Percentiles rank a stretch among this genome's conserved stretches.
phyloP scores from a whole-genome alignment of 2,113 vertebrate species.

The Alexandromys fortis region DNA sequence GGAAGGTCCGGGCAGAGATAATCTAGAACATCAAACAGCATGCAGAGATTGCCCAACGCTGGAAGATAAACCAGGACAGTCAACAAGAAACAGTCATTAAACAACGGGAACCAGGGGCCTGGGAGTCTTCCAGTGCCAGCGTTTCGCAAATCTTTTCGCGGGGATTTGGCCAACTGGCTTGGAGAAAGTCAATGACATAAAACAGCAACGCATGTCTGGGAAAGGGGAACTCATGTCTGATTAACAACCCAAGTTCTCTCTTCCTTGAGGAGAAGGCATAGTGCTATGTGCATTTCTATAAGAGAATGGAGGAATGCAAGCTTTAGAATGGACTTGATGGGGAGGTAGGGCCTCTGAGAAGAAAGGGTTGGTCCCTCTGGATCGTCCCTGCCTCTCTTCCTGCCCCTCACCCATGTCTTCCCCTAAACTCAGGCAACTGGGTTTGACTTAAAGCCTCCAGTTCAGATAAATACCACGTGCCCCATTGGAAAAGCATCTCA shows the following conservation, averaged over 20 bases:
- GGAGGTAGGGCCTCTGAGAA: neutral
- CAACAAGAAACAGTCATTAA: conserved; percentile 35
- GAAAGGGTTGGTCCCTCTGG: neutral
- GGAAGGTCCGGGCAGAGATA: neutral
- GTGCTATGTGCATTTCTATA: neutral
- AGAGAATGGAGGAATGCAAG: neutral
- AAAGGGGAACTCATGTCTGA: neutral
- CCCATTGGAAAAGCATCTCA: neutral
- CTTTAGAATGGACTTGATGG: neutral
- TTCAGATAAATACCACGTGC: neutral
- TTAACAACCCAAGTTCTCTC: neutral
- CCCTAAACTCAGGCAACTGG: neutral
- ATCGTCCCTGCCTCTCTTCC: neutral
- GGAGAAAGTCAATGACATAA: neutral
- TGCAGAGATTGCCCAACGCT: conserved; percentile 15
- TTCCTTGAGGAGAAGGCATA: neutral
- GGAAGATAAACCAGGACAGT: conserved; percentile 24
- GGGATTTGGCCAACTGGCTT: conserved; percentile 43
- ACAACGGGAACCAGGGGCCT: conserved; percentile 17
- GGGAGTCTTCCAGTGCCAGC: neutral
- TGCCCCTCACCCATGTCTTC: neutral
- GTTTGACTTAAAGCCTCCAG: neutral
- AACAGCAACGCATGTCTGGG: neutral
- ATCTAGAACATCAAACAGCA: conserved; percentile 70
- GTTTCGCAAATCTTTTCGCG: conserved; percentile 49